Evolutionary conservation across 2,113 vertebrate genomes (phyloP), one percentile per base, ranked within the genome.

Genomic region (Falcunculus frontatus): DNA sequence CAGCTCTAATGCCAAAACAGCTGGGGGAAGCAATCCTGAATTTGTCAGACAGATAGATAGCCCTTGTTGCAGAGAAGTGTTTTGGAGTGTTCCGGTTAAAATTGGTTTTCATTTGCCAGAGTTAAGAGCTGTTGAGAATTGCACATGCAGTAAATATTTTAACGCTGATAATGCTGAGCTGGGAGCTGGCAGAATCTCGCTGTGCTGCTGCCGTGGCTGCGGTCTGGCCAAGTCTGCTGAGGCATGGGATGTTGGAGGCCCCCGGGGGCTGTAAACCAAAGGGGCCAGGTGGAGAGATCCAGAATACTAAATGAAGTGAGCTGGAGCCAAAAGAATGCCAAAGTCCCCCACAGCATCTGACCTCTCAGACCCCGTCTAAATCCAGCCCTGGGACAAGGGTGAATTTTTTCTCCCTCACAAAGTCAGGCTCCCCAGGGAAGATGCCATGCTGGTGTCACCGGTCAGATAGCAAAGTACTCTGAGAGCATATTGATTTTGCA

Each of bases 21-120:
- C 91, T 95, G 88, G 70, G 68, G 70, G 39, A 92, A 95, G 41
- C 64, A 93, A 92, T 93, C 57, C 83, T 91, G 92, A 89, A 91
- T 97, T 95, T 93, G 72, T 92, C 91, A 96, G 85, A 96, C 82
- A 87, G 87, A 90, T 80, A 94, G 91, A 94, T 81, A 94, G 78
- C 56, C 93, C 83, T 96, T 5, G 1, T 52, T 84, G 93, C 41
- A 85, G 62, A 94, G 82, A 89, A 95, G 88, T 84, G 81, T 95
- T 72, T 95, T 97, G 72, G 78, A 96, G 90, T 95, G 81, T 95
- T 97, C 95, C 72, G 41, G 88, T 95, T 96, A 96, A 95, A 96
- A 96, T 93, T 84, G 90, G 88, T 67, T 97, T 96, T 95, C 91
- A 96, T 97, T 96, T 94, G 69, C 93, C 42, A 62, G 88, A 90